Evolutionary conservation across 1,140 invertebrate genomes (phyloP).

Genomic region (Drosophila ohnishii): DNA sequence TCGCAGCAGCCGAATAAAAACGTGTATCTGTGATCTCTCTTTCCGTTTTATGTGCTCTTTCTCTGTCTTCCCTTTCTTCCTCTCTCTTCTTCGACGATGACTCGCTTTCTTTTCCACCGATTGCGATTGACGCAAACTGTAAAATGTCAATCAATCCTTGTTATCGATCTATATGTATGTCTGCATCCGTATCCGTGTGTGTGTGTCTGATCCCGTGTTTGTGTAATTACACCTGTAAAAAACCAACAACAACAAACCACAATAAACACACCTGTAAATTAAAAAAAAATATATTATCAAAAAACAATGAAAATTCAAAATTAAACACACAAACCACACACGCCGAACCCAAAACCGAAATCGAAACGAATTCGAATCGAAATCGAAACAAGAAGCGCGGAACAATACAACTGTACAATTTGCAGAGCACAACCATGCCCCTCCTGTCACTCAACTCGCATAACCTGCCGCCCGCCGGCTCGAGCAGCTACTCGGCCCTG

Average conservation of each 20-base stretch:
- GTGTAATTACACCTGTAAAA: conserved; percentile 52
- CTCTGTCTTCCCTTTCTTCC: conserved; percentile 52
- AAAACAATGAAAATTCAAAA: conserved; percentile 38
- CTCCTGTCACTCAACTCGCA: conserved; percentile 85
- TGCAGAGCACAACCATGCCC: conserved; percentile 86
- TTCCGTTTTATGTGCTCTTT: conserved; percentile 74
- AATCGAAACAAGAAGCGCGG: conserved; percentile 73
- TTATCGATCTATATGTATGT: conserved; percentile 58
- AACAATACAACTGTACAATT: conserved; percentile 84
- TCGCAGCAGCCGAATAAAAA: conserved; percentile 69
- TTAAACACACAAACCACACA: conserved; percentile 39
- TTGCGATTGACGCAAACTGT: conserved; percentile 25
- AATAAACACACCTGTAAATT: conserved; percentile 59
- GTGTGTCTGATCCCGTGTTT: conserved; percentile 48
- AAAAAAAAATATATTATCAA: conserved; percentile 21
- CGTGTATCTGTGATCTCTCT: conserved; percentile 76
- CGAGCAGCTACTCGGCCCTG: conserved; percentile 78
- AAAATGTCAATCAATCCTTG: conserved; percentile 30
- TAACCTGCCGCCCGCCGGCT: conserved; percentile 83
- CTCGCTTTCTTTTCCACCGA: conserved; percentile 32
- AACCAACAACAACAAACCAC: conserved; percentile 42
- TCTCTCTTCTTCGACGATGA: conserved; percentile 45
- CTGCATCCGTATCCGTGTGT: conserved; percentile 52
- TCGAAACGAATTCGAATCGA: conserved; percentile 43
- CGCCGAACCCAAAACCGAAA: conserved; percentile 33